A percentile compares a stretch with the other conserved stretches of the same genome.
These are phyloP conservation scores for Ctenomys sociabilis DNA, from an alignment of 2,113 vertebrate genomes.

Conservation along the genomic window DNA sequence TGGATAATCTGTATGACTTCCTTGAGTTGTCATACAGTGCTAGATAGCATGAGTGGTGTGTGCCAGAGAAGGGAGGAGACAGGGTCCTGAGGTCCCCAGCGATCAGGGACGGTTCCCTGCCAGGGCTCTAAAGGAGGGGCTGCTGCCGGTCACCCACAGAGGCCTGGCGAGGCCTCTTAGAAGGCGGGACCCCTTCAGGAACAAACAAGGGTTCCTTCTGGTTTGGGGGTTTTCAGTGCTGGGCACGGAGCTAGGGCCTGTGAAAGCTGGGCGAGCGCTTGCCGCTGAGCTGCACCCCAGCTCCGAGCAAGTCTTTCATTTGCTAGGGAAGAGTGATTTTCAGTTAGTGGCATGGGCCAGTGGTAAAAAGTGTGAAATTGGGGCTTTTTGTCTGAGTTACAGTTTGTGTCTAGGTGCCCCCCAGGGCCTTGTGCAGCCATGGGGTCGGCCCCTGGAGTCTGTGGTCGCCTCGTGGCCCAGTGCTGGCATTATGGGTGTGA, in stretches of 20 bases:
- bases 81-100: accelerated
- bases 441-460: too few species aligned
- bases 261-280: not conserved
- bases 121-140: too few species aligned
- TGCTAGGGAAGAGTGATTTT: not conserved
- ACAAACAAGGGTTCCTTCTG: not conserved
- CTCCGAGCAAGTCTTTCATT: too few species aligned
- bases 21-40: not conserved
- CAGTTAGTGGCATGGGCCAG: not conserved
- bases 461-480: too few species aligned
- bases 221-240: not conserved
- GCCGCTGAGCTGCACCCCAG: not conserved
- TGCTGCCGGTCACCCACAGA: too few species aligned
- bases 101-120: too few species aligned
- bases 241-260: not conserved
- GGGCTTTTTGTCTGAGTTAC: not conserved
- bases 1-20: not conserved
- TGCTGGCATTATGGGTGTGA: too few species aligned
- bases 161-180: not conserved
- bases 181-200: accelerated
- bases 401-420: too few species aligned
- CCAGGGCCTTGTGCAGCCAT: too few species aligned
- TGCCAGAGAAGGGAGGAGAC: accelerated
- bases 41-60: not conserved
- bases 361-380: not conserved